Conservation (phyloP, 64 coral and sea anemone species). For the Trachythela sp. region DNA sequence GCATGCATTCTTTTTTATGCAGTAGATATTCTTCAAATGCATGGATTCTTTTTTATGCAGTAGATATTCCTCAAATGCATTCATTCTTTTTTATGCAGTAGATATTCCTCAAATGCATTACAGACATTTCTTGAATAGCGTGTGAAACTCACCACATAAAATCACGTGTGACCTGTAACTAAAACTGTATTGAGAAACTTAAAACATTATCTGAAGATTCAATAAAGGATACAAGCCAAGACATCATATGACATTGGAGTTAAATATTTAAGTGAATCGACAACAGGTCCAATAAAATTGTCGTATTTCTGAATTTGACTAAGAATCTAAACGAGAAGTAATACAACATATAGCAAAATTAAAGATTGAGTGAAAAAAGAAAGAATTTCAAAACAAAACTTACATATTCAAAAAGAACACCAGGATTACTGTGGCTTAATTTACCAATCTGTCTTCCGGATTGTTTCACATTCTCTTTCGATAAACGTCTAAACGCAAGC, state of each 20-base stretch:
- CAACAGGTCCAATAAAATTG: slow-evolving; percentile 95
- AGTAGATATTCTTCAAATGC: too few species aligned
- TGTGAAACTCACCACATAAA: too few species aligned
- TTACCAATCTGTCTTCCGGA: slow-evolving; percentile 98
- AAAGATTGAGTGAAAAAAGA: not conserved
- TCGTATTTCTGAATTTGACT: slow-evolving; percentile 99
- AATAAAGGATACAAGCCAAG: slow-evolving; percentile 98
- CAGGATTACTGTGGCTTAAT: slow-evolving; percentile 96
- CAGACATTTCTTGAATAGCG: too few species aligned
- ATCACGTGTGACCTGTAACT: too few species aligned
- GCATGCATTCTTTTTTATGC: too few species aligned
- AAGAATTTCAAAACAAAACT: slow-evolving; percentile 25
- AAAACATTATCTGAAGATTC: too few species aligned
- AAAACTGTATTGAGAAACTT: too few species aligned
- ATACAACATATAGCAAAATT: not conserved
- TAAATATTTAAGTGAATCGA: slow-evolving; percentile 93
- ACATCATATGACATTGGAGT: slow-evolving; percentile 95
- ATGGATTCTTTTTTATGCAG: too few species aligned
- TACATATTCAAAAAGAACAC: slow-evolving; percentile 99
- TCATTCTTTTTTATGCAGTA: too few species aligned
- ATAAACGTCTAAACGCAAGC: slow-evolving; percentile 58
- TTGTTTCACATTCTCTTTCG: slow-evolving; percentile 96
- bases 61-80: too few species aligned
- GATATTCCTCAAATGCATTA: too few species aligned
- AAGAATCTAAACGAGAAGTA: slow-evolving; percentile 58